A percentile compares a stretch with the other conserved stretches of the same genome.
Conservation (phyloP, 1,140 invertebrate genomes). For the Drosophila kanapiae region DNA sequence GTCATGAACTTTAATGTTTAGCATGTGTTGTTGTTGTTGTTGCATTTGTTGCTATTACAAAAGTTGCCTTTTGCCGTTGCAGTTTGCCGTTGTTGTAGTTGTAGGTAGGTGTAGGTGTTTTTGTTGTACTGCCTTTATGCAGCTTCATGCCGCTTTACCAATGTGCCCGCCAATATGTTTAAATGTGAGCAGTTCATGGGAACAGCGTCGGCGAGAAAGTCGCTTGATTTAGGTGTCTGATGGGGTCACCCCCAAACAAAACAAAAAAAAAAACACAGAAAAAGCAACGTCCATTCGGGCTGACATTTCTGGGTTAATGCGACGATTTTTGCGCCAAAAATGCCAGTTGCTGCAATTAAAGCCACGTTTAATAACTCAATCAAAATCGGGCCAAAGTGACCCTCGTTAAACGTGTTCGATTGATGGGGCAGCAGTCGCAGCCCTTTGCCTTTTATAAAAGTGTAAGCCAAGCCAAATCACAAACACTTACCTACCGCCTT, state of each 20-base stretch:
- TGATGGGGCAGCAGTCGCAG: conserved; percentile 24
- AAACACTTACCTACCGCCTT: conserved; percentile 33
- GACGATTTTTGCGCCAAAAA: conserved; percentile 54
- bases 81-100: neutral
- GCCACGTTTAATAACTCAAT: conserved; percentile 79
- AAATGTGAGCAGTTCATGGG: conserved; percentile 82
- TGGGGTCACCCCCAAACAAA: conserved; percentile 63
- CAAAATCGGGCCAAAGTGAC: conserved; percentile 43
- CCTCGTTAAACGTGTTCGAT: conserved; percentile 58
- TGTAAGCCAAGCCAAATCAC: conserved; percentile 49
- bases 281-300: conserved; percentile 38
- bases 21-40: conserved; percentile 56
- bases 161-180: conserved; percentile 68
- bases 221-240: conserved; percentile 47
- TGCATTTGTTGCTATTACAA: conserved; percentile 50
- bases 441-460: conserved; percentile 65
- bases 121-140: conserved; percentile 29
- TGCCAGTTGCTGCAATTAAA: conserved; percentile 63
- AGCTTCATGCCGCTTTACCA: conserved; percentile 48
- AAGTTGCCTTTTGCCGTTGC: conserved; percentile 28
- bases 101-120: conserved; percentile 28
- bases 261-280: conserved; percentile 37
- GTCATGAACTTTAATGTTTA: conserved; percentile 82
- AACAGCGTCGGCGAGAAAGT: conserved; percentile 70
- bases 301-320: conserved; percentile 78